Evolutionary conservation across 2,113 vertebrate genomes (phyloP).

Genomic region (Phrynosoma platyrhinos): DNA sequence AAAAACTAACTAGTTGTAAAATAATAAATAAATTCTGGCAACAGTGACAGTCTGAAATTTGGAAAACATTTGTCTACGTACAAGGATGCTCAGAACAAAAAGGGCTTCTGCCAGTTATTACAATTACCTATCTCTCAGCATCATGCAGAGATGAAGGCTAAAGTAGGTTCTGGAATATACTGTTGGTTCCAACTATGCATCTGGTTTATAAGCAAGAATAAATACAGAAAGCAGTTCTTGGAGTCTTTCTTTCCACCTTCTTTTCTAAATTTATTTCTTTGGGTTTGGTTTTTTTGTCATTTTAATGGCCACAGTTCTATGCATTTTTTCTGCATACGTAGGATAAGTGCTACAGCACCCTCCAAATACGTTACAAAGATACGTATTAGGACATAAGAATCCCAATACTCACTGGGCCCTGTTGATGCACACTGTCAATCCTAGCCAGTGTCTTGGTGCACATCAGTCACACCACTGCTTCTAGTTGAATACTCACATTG

Average conservation of each 20-base stretch:
- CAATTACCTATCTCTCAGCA: not conserved
- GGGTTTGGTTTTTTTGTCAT: not conserved
- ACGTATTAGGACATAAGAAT: too few species aligned
- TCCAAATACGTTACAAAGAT: too few species aligned
- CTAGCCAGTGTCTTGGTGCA: too few species aligned
- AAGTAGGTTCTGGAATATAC: not conserved
- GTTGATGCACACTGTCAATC: too few species aligned
- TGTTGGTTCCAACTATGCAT: not conserved
- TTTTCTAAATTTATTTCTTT: not conserved
- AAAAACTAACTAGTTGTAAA: not conserved
- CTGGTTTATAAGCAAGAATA: not conserved
- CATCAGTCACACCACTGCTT: too few species aligned
- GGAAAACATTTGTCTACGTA: not conserved
- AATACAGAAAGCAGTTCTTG: too few species aligned
- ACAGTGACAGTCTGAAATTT: not conserved
- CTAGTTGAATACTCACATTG: too few species aligned
- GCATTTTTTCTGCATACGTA: too few species aligned
- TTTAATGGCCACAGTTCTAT: not conserved
- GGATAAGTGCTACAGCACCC: too few species aligned
- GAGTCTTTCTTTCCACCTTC: not conserved
- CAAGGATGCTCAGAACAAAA: not conserved
- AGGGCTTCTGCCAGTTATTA: constrained; percentile 9
- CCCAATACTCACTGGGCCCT: too few species aligned
- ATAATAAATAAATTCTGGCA: not conserved
- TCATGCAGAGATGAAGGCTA: not conserved